phyloP scores from a whole-genome alignment of 2,888 invertebrate species.

The Oegoconia quadripuncta region DNA sequence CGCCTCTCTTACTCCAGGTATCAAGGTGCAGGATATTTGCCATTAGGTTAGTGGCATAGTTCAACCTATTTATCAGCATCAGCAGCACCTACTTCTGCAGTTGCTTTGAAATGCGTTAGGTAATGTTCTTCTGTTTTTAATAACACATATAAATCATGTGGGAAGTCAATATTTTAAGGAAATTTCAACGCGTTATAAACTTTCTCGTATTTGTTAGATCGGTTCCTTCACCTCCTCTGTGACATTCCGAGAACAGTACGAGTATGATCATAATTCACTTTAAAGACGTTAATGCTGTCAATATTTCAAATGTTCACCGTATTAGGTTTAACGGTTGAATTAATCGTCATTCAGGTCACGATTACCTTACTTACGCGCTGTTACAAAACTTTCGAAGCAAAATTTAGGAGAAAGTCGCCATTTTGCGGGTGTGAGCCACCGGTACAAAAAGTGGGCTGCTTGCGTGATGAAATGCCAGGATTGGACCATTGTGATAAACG shows the following conservation, averaged over 20 bases:
- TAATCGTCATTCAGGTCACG: constrained; percentile 51
- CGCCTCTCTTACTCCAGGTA: too few relatives aligned
- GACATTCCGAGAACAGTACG: background rate
- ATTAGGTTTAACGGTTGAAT: constrained; percentile 32
- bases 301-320: constrained; percentile 32
- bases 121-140: background rate
- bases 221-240: constrained; percentile 11
- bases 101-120: too few relatives aligned
- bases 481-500: constrained; percentile 8
- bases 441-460: constrained; percentile 15
- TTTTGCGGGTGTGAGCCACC: constrained; percentile 5
- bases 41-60: too few relatives aligned
- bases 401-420: constrained; percentile 50
- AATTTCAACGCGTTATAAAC: constrained; percentile 3
- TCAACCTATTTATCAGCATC: too few relatives aligned
- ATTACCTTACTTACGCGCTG: constrained; percentile 50
- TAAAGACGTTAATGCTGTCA: constrained; percentile 22
- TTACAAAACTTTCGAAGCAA: constrained; percentile 47
- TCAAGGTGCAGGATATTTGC: too few relatives aligned
- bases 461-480: constrained; percentile 14
- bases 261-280: constrained; percentile 8
- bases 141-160: too few relatives aligned
- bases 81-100: too few relatives aligned
- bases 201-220: constrained; percentile 10
- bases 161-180: too few relatives aligned